Evolutionary conservation across 2,113 vertebrate genomes (phyloP).

Genomic region (Ursus arctos): DNA sequence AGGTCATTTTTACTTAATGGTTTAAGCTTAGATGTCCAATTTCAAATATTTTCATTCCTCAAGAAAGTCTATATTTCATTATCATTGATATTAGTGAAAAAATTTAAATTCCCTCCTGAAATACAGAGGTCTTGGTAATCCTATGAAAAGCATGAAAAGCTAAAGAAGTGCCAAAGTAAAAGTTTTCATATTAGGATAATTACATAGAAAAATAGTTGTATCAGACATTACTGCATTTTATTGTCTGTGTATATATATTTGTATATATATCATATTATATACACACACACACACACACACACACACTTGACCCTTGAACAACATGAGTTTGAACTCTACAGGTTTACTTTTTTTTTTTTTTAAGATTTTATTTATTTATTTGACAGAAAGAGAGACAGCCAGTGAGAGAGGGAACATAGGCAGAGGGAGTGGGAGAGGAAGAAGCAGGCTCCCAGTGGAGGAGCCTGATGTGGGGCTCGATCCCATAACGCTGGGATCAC

Average conservation of each 20-base stretch:
- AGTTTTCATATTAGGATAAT: background rate
- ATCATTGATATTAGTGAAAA: background rate
- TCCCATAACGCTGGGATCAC: too few relatives aligned
- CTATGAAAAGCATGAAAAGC: background rate
- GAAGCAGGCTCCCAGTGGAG: too few relatives aligned
- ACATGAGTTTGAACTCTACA: background rate
- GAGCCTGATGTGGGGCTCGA: too few relatives aligned
- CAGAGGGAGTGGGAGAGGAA: too few relatives aligned
- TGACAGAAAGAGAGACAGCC: too few relatives aligned
- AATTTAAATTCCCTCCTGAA: background rate
- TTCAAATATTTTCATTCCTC: background rate
- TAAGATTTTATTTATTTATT: too few relatives aligned
- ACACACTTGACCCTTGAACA: background rate
- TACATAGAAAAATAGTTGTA: background rate
- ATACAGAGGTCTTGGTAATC: background rate
- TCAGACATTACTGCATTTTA: background rate
- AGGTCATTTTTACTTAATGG: background rate
- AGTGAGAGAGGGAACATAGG: too few relatives aligned
- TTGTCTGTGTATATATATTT: background rate
- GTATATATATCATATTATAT: background rate
- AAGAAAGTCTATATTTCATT: background rate
- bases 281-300: background rate
- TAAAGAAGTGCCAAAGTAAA: background rate
- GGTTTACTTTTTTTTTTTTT: too few relatives aligned
- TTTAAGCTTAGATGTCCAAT: background rate